Conservation (phyloP, 2,888 invertebrate species). For the Drosophila subquinaria region DNA sequence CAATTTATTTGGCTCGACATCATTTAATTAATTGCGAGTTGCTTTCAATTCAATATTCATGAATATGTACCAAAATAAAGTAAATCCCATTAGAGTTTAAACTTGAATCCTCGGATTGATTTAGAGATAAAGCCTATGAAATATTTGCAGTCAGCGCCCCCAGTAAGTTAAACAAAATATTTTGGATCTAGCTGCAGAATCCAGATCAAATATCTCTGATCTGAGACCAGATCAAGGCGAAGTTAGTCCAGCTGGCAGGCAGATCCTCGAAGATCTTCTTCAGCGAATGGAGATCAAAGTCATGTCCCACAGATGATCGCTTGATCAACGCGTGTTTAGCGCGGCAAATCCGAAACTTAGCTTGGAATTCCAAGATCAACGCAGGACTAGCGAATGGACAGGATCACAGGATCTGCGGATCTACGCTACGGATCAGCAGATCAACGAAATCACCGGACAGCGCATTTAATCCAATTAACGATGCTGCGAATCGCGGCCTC, state of each 20-base stretch:
- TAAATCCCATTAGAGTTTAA: not conserved
- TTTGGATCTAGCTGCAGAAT: conserved; percentile 60
- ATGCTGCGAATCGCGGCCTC: conserved; percentile 47
- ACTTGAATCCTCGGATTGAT: conserved; percentile 12
- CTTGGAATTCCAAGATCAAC: conserved; percentile 74
- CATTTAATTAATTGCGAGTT: conserved; percentile 71
- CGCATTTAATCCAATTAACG: conserved; percentile 79
- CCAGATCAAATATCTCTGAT: conserved; percentile 41
- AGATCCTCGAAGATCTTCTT: conserved; percentile 12
- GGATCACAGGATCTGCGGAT: conserved; percentile 46
- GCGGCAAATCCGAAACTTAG: conserved; percentile 74
- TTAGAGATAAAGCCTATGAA: conserved; percentile 10
- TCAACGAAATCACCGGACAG: conserved; percentile 57
- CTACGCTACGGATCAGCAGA: conserved; percentile 30
- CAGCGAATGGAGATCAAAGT: conserved; percentile 38
- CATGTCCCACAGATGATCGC: conserved; percentile 38
- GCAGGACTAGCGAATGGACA: conserved; percentile 52
- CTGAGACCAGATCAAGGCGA: conserved; percentile 57
- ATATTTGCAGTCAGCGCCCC: conserved; percentile 62
- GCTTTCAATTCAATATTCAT: conserved; percentile 45
- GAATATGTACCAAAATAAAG: conserved; percentile 1
- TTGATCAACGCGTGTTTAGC: conserved; percentile 71
- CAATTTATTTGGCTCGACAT: conserved; percentile 28
- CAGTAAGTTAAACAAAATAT: conserved; percentile 64
- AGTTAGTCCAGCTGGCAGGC: conserved; percentile 64